Evolutionary conservation across 2,797 vertebrate species (phyloP), one percentile per base, ranked within the genome.

Genomic region (Acanthurus tractus): DNA sequence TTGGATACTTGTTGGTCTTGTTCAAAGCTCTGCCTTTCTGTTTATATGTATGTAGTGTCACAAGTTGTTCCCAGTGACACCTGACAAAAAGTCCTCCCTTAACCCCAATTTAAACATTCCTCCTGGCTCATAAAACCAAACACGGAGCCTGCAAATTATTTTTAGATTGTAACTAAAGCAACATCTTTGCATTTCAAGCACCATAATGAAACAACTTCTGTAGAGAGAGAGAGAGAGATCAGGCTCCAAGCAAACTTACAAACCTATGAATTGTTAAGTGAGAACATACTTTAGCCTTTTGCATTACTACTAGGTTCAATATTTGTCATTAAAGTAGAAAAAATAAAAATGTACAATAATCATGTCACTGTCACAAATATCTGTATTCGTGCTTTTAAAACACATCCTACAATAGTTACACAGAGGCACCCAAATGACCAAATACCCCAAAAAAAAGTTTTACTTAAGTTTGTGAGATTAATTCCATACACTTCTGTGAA

Each of bases 131-230:
- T 56, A 68, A 70, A 50, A 74, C 48, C 2, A 1, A 45, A 70
- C 58, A 61, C 7, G 10, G 71, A 67, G 71, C 70, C 64, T 70
- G 55, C 58, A 45, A 48, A 67, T 38, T 48, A 20, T 76, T 63
- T 83, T 63, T 59, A 67, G 79, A 78, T 82, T 71, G 73, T 86
- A 83, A 87, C 89, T 88, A 91, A 85, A 86, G 38, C 63, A 62
- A 63, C 73, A 34, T 75, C 63, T 29, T 48, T 74, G 75, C 63
- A 86, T 78, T 79, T 83, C 77, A 64, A 78, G 55, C 55, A 69
- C 63, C 50, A 72, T 65, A 74, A 68, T 22, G 38, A 83, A 44
- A 34, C 29, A 34, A 6, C 6, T 18, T 62, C 48, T 63, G 48
- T 7, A 38, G 64, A 34, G 29, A 34, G 29, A 34, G 29, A 34